Percentiles rank a stretch among this genome's conserved stretches.
phyloP scores from a whole-genome alignment of 2,113 vertebrate species.

The Phylloscopus trochilus region DNA sequence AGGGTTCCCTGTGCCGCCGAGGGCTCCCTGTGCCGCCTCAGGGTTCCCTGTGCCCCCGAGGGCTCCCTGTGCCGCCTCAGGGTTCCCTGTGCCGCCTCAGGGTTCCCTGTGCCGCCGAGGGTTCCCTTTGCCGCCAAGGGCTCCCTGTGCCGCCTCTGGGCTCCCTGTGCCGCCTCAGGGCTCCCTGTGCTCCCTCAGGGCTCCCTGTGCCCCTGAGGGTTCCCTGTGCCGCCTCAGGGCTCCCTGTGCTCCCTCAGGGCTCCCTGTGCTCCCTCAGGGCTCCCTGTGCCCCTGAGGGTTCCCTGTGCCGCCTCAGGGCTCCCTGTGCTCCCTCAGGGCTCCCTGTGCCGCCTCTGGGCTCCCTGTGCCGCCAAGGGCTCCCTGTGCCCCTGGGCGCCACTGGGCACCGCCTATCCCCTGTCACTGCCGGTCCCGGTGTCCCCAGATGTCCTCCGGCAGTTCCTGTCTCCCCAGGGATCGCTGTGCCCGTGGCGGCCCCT shows the following conservation, averaged over 20 bases:
- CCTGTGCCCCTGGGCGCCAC: neutral
- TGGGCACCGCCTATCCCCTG: neutral
- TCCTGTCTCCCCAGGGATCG: neutral
- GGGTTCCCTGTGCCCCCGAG: too few species aligned
- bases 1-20: neutral
- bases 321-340: neutral
- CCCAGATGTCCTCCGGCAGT: neutral
- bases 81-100: neutral
- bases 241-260: neutral
- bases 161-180: neutral
- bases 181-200: too few species aligned
- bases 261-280: too few species aligned
- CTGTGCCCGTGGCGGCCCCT: neutral
- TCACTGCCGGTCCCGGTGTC: neutral
- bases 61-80: neutral
- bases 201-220: too few species aligned
- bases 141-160: too few species aligned
- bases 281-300: too few species aligned
- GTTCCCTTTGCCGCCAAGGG: too few species aligned
- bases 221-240: rapidly evolving
- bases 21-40: neutral
- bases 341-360: too few species aligned
- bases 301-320: rapidly evolving
- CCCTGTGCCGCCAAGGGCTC: neutral
- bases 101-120: too few species aligned